phyloP scores from a whole-genome alignment of 2,888 invertebrate genomes.

The Venusia cambrica region DNA sequence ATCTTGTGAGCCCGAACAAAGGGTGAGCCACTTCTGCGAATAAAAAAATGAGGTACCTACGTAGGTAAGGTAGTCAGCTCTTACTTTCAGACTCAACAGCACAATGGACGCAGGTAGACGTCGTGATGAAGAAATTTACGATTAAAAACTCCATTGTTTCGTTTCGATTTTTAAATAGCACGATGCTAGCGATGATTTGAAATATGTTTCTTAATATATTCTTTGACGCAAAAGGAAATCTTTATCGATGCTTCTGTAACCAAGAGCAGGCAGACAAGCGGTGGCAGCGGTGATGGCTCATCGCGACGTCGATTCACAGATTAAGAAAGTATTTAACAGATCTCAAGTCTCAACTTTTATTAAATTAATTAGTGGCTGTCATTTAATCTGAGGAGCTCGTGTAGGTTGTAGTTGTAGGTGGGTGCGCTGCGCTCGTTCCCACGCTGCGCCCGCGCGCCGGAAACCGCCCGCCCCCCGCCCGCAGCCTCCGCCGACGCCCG shows the following conservation, averaged over 20 bases:
- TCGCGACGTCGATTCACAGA: constrained; percentile 23
- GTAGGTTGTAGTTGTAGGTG: too few species aligned
- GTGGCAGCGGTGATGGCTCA: too few species aligned
- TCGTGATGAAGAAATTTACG: constrained; percentile 8
- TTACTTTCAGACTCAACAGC: constrained; percentile 27
- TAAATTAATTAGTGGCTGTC: constrained; percentile 76
- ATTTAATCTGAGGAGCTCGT: constrained; percentile 68
- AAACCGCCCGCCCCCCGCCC: constrained; percentile 52
- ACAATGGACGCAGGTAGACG: constrained; percentile 22
- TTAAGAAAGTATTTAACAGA: constrained; percentile 38
- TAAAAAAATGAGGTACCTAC: constrained; percentile 28
- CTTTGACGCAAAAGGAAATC: constrained; percentile 14
- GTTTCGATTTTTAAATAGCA: too few species aligned
- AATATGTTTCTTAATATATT: too few species aligned
- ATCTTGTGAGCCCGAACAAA: constrained; percentile 46
- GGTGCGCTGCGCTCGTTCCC: constrained; percentile 71
- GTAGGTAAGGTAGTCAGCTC: constrained; percentile 23
- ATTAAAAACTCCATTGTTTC: too few species aligned
- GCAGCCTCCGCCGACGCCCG: constrained; percentile 43
- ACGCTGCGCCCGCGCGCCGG: constrained; percentile 75
- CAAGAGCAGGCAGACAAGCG: too few species aligned
- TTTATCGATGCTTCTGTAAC: constrained; percentile 5
- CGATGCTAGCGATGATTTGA: too few species aligned
- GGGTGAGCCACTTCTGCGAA: constrained; percentile 46
- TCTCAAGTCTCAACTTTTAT: constrained; percentile 61